Conservation (phyloP, 1,140 invertebrate genomes). For the Philaenus spumarius region DNA sequence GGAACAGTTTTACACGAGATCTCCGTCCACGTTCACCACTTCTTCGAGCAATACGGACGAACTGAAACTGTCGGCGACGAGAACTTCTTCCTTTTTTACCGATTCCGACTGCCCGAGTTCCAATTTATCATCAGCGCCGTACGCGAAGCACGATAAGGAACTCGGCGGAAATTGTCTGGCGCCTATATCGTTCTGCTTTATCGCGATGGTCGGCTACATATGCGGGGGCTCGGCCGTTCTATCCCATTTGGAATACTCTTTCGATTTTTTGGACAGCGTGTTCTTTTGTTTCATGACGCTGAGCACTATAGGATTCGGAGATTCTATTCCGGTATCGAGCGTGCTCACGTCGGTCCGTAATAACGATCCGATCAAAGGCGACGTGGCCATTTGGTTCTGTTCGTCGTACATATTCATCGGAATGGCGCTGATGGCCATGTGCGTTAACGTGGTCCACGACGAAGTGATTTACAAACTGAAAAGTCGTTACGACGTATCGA, state of each 20-base stretch:
- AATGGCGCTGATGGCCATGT: conserved; percentile 95
- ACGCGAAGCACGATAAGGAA: conserved; percentile 44
- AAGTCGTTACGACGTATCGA: conserved; percentile 40
- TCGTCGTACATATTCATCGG: conserved; percentile 94
- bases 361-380: conserved; percentile 39
- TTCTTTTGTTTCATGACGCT: conserved; percentile 93
- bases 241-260: conserved; percentile 62
- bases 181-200: conserved; percentile 66
- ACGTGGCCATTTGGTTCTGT: conserved; percentile 77
- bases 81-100: conserved; percentile 37
- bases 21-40: conserved; percentile 22
- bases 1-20: conserved; percentile 59
- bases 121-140: conserved; percentile 27
- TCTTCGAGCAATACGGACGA: conserved; percentile 19
- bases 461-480: conserved; percentile 76
- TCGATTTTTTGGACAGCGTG: conserved; percentile 78
- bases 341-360: conserved; percentile 32
- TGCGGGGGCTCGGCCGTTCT: conserved; percentile 82
- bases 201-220: conserved; percentile 76
- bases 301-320: conserved; percentile 87
- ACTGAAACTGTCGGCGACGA: background rate
- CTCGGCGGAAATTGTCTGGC: conserved; percentile 67
- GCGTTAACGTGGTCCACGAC: conserved; percentile 94
- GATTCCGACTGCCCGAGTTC: conserved; percentile 29
- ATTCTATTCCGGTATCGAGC: conserved; percentile 66